Conservation (phyloP, 2,113 vertebrate genomes). For the Alces alces region DNA sequence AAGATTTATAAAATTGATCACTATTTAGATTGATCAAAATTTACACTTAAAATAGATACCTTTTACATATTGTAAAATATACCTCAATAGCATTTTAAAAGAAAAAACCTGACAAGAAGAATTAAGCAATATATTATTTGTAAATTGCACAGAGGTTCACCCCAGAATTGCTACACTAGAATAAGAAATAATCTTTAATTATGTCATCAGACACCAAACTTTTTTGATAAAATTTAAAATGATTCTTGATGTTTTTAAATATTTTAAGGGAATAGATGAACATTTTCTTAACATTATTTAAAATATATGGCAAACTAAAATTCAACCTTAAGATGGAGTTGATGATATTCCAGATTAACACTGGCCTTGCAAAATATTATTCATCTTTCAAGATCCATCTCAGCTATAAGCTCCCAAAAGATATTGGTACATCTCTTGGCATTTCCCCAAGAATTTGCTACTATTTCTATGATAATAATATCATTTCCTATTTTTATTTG, state of each 20-base stretch:
- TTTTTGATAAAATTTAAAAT: not conserved
- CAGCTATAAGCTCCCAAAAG: not conserved
- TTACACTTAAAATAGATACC: not conserved
- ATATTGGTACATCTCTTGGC: not conserved
- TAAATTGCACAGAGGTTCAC: not conserved
- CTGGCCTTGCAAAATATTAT: not conserved
- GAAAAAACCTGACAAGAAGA: not conserved
- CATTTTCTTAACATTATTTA: not conserved
- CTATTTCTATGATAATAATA: not conserved
- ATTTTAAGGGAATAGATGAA: not conserved
- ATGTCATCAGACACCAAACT: not conserved
- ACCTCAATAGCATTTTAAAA: not conserved
- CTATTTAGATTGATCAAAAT: not conserved
- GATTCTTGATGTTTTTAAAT: not conserved
- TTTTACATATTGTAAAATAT: not conserved
- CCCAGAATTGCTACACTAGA: not conserved
- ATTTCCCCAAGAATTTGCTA: not conserved
- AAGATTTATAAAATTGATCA: not conserved
- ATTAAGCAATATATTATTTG: not conserved
- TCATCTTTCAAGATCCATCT: not conserved
- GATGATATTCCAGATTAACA: not conserved
- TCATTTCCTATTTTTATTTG: not conserved
- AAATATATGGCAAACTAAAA: not conserved
- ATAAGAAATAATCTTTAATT: not conserved
- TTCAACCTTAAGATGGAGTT: not conserved